Conservation (phyloP, 2,888 invertebrate genomes). For the Tipula lateralis region DNA sequence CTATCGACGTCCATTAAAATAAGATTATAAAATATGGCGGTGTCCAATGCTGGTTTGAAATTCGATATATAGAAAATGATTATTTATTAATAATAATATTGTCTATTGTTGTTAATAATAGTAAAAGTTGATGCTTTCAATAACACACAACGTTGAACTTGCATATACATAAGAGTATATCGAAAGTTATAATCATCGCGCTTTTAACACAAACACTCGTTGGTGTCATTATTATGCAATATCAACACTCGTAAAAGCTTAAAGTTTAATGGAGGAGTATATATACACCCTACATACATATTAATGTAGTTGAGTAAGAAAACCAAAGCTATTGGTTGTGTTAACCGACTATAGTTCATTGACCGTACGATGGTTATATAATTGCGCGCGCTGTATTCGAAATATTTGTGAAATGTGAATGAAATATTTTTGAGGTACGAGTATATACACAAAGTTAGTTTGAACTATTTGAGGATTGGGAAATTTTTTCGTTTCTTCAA, state of each 20-base stretch:
- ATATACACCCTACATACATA: background rate
- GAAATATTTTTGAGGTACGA: background rate
- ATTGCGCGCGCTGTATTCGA: background rate
- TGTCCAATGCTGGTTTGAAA: background rate
- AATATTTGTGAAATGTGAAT: background rate
- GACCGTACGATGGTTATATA: background rate
- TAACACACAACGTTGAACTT: background rate
- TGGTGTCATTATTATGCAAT: background rate
- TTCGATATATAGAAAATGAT: background rate
- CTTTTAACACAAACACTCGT: background rate
- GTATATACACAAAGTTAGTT: no score
- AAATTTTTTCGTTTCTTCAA: background rate
- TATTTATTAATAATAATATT: background rate
- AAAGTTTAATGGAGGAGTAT: background rate
- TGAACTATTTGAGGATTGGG: background rate
- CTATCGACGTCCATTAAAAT: background rate
- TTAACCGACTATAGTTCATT: background rate
- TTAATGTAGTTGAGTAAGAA: background rate
- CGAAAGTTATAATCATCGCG: background rate
- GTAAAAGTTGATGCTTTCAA: background rate
- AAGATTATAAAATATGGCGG: background rate
- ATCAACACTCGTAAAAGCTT: background rate
- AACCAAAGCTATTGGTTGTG: background rate
- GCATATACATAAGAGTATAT: background rate
- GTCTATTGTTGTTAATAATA: background rate